A percentile compares a stretch with the other conserved stretches of the same genome.
Conservation (phyloP, 2,797 vertebrate genomes). For the Nannoperca obscura region DNA sequence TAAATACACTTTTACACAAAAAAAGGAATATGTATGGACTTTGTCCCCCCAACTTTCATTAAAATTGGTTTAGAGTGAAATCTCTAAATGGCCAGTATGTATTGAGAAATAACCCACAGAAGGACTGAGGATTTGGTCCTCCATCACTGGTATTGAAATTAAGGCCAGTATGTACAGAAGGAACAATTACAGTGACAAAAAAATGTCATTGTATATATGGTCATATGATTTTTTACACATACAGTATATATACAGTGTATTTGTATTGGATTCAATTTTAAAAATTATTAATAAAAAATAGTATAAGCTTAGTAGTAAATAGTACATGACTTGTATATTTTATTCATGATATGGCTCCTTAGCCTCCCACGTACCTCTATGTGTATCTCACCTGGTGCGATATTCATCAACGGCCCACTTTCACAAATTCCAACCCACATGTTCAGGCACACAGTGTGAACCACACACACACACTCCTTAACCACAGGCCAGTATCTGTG, state of each 20-base stretch:
- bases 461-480: constrained; percentile 64
- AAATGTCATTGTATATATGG: neutral
- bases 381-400: constrained; percentile 66
- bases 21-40: neutral
- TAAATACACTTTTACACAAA: neutral
- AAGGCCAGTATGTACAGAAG: neutral
- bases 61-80: neutral
- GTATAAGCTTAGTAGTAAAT: neutral
- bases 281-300: neutral
- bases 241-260: neutral
- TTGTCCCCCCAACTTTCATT: neutral
- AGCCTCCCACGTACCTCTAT: constrained; percentile 26
- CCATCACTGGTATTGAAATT: neutral
- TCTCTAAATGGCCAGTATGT: no score
- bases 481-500: constrained; percentile 80
- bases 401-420: constrained; percentile 67
- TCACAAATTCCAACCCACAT: constrained; percentile 68
- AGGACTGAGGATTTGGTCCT: neutral
- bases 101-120: no score
- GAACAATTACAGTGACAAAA: neutral
- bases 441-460: constrained; percentile 61
- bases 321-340: neutral
- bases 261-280: neutral
- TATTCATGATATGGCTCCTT: neutral
- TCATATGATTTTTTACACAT: neutral